These are phyloP conservation scores for Potamarius usumacintae DNA, from an alignment of 2,113 vertebrate genomes.

Conservation along the genomic window DNA sequence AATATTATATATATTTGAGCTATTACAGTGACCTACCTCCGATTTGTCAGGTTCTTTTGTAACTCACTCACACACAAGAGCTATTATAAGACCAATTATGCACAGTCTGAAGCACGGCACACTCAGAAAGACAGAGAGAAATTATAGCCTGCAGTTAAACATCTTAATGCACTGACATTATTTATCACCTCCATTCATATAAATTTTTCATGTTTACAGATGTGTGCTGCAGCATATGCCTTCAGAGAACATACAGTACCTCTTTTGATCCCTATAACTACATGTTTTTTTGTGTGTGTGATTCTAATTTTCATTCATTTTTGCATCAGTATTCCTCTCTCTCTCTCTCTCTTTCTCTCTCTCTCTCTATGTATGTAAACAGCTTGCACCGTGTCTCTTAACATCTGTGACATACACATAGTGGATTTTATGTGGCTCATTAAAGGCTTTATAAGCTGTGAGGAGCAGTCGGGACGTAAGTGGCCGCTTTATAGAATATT, in stretches of 20 bases:
- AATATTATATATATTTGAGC: not conserved
- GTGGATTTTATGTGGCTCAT: conserved; percentile 36
- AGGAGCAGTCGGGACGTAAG: conserved; percentile 21
- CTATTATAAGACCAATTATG: conserved; percentile 35
- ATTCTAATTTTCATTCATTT: not conserved
- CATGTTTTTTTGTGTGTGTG: not conserved
- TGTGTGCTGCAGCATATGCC: not conserved
- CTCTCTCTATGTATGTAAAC: not conserved
- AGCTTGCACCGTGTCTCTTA: not conserved
- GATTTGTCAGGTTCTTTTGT: conserved; percentile 11
- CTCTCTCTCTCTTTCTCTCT: not conserved
- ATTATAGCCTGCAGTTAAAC: conserved; percentile 46
- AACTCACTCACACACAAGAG: conserved; percentile 18
- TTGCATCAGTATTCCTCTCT: not conserved
- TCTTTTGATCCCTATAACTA: not conserved
- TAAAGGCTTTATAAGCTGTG: conserved; percentile 36
- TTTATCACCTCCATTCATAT: conserved; percentile 48
- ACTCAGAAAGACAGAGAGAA: conserved; percentile 41
- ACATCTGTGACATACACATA: conserved; percentile 15
- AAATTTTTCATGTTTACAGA: conserved; percentile 53
- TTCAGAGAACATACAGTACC: not conserved
- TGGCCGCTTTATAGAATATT: conserved; percentile 28
- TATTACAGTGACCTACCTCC: conserved; percentile 20
- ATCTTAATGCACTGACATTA: conserved; percentile 44
- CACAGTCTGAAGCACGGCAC: not conserved